Base-by-base conservation (phyloP, 2,113 vertebrate species). In the Tachuris rubrigastra region DNA sequence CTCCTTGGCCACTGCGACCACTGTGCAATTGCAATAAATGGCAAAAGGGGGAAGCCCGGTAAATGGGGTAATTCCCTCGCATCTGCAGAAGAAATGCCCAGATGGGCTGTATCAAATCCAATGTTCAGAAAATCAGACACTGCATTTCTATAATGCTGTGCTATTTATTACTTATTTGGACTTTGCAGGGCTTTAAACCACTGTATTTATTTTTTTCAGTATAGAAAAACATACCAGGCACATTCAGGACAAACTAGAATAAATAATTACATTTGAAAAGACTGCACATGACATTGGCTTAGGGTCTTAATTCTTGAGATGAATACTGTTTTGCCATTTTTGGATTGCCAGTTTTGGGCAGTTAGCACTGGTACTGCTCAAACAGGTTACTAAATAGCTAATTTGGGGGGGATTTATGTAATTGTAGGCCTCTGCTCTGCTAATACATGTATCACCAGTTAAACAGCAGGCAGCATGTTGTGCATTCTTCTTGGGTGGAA, bases 331-430 rank as follows among this genome's bases (percentile, higher is more conserved):
- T 76, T 63, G 15, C 22, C 65, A 24, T 37, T 84, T 84, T 56
- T 97, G 87, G 87, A 85, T 94, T 95, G 89, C 91, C 90, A 93
- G 87, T 97, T 96, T 94, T 87, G 87, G 96, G 93, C 88, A 96
- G 89, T 62, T 96, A 95, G 81, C 85, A 93, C 91, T 79, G 59
- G 71, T 96, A 95, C 87, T 95, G 87, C 92, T 97, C 96, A 96
- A 95, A 95, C 7, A 94, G 80, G 91, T 97, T 96, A 94, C 56
- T 83, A 94, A 97, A 93, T 22, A 92, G 75, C 86, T 90, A 63
- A 85, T 80, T 88, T 82, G 39, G 44, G 69, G 27, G 93, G 79
- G 71, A 96, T 97, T 97, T 97, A 93, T 96, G 91, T 80, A 96
- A 74, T 53, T 76, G 59, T 6, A 91, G 67, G 37, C 78, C 33